phyloP scores from a whole-genome alignment of 2,797 vertebrate genomes.

The Crax fasciolata region DNA sequence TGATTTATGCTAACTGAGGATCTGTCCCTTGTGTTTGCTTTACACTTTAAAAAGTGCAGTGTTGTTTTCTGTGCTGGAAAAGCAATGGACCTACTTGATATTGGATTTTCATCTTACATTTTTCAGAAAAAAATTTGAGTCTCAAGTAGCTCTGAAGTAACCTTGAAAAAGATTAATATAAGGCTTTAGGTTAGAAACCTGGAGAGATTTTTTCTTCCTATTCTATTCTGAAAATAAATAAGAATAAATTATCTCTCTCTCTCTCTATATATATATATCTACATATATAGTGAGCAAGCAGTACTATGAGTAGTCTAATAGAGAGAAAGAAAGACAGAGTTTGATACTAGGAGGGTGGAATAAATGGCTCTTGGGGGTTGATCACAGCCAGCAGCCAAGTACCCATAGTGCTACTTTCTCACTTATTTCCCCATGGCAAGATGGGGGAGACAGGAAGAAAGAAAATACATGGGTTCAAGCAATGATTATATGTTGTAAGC shows the following conservation, averaged over 20 bases:
- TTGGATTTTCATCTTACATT: neutral
- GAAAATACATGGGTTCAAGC: neutral
- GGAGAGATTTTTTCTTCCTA: neutral
- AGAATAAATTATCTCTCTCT: no score
- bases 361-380: neutral
- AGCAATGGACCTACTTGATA: neutral
- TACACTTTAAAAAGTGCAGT: neutral
- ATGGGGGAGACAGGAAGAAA: neutral
- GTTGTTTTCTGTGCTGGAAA: neutral
- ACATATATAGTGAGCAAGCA: no score
- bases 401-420: neutral
- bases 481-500: neutral
- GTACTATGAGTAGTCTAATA: no score
- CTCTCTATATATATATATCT: no score
- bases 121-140: neutral
- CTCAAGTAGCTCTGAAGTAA: neutral
- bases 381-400: neutral
- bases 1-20: neutral
- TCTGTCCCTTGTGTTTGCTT: neutral
- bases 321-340: neutral
- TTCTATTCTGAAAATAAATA: neutral
- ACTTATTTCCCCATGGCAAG: neutral
- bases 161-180: neutral
- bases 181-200: neutral
- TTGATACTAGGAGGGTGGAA: neutral